Percentiles rank a stretch among this genome's conserved stretches.
Conservation (phyloP, 2,797 vertebrate species). For the Adrianichthys oophorus region DNA sequence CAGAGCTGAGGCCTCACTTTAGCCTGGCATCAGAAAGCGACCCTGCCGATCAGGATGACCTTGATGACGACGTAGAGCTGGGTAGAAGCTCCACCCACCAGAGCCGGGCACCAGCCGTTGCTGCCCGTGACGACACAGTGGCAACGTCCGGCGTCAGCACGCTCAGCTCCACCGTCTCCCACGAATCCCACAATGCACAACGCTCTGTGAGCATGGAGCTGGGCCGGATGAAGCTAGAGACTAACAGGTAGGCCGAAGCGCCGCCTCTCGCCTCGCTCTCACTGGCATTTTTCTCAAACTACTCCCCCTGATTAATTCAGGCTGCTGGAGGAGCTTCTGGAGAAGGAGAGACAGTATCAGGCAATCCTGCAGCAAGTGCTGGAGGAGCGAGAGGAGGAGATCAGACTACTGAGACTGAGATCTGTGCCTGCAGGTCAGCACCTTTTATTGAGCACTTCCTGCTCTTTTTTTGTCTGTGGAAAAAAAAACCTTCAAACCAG, state of each 20-base stretch:
- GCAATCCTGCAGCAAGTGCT: conserved; percentile 90
- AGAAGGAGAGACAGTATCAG: conserved; percentile 94
- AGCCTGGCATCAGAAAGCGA: conserved; percentile 95
- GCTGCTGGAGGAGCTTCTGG: conserved; percentile 90
- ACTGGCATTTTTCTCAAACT: too few species aligned
- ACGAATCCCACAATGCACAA: conserved; percentile 87
- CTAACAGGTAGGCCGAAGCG: conserved; percentile 78
- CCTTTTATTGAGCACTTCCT: not conserved
- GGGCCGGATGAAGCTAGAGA: conserved; percentile 94
- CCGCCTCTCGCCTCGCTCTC: not conserved
- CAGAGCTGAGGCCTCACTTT: conserved; percentile 95
- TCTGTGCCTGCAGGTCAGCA: conserved; percentile 83
- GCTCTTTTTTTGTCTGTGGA: not conserved
- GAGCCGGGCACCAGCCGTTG: conserved; percentile 70
- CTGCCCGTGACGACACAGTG: conserved; percentile 86
- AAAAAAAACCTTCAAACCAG: too few species aligned
- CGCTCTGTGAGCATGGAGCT: conserved; percentile 90
- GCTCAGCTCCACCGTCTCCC: conserved; percentile 94
- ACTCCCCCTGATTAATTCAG: conserved; percentile 61
- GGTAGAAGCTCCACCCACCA: conserved; percentile 76
- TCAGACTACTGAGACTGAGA: conserved; percentile 86
- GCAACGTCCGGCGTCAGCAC: conserved; percentile 98
- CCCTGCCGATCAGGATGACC: conserved; percentile 89
- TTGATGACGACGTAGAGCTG: conserved; percentile 81
- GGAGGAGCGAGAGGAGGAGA: conserved; percentile 93